Evolutionary conservation across 1,140 invertebrate genomes (phyloP).

Genomic region (Musca vetustissima): DNA sequence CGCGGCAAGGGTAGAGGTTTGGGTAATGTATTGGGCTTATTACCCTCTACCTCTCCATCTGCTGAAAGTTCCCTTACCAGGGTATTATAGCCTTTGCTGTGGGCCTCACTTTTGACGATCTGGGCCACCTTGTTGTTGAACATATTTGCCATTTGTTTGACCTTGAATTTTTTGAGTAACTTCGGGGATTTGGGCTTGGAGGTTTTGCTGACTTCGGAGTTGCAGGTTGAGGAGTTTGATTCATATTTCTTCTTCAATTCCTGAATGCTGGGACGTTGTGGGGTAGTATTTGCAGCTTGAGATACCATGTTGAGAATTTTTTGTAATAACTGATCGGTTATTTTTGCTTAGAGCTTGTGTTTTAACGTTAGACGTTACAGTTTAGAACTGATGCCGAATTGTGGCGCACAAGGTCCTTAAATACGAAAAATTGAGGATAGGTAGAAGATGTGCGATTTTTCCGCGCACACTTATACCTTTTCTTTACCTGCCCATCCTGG

Average conservation of each 20-base stretch:
- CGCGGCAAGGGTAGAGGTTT: not conserved
- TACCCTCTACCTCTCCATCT: not conserved
- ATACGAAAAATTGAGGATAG: too few species aligned
- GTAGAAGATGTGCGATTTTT: too few species aligned
- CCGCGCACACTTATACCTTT: too few species aligned
- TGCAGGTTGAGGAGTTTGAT: not conserved
- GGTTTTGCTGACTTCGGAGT: not conserved
- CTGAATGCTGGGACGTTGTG: not conserved
- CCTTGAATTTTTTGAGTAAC: conserved; percentile 31
- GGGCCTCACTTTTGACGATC: conserved; percentile 30
- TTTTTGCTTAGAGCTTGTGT: not conserved
- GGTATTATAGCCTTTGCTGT: conserved; percentile 33
- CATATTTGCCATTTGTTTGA: conserved; percentile 46
- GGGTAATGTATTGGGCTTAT: not conserved
- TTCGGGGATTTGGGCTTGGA: not conserved
- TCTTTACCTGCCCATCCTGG: too few species aligned
- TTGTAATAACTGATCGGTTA: too few species aligned
- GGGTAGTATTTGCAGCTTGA: too few species aligned
- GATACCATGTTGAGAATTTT: too few species aligned
- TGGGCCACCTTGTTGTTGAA: conserved; percentile 45
- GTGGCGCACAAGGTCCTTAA: not conserved
- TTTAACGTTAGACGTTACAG: conserved; percentile 10
- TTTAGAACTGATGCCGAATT: conserved; percentile 2
- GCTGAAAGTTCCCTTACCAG: conserved; percentile 39
- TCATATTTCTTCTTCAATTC: conserved; percentile 24